Base-by-base conservation (phyloP, 2,888 invertebrate genomes). In the Gymnocheta viridis region DNA sequence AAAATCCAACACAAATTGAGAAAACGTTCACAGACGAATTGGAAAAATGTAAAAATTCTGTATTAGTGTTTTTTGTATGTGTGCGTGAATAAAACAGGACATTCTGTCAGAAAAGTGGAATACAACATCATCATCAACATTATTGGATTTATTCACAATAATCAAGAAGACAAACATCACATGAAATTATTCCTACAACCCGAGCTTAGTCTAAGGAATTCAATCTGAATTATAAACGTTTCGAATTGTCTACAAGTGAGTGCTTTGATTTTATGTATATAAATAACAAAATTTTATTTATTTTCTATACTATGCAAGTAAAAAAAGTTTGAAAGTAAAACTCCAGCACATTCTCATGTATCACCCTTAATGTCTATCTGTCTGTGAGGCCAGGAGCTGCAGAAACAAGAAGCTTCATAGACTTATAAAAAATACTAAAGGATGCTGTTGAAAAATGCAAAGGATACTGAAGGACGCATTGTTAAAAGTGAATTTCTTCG, bases 11-110 rank as follows among this genome's bases (percentile, higher is more conserved):
- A 19, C 14, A 51, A 66, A 35, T 24, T 27, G 12, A 56, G 22
- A 56, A 56, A 35, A 47, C 29, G 0, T 44, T 49, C 12, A 56
- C 17, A 66, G 27, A 44, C 44, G 35, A 35, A 24, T 24, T 22
- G 5, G 10, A 54, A 10, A 49, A 64, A 38, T 41, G 19, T 56
- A 35, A 56, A 67, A 44, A 38, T 77, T 77, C 47, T 77, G 54
- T 76, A 76, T 58, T 67, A 47, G 56, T 58, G 19, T 9, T 67
- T 67, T 58, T 58, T 29, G 14, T 32, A 32, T 62, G 79, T 79
- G 49, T 70, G 54, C 44, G 54, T 64, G 54, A 62, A 54, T 44
- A 47, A 67, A 77, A 27, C 51, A 78, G 78, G 78, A 79, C 70
- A 79, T 47, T 54, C 70, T 56, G 24, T 44, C 32, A 19, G 44